Percentiles rank a stretch among this genome's conserved stretches.
Evolutionary conservation across 2,797 vertebrate genomes (phyloP).

Genomic region (Enteromius treurensis): DNA sequence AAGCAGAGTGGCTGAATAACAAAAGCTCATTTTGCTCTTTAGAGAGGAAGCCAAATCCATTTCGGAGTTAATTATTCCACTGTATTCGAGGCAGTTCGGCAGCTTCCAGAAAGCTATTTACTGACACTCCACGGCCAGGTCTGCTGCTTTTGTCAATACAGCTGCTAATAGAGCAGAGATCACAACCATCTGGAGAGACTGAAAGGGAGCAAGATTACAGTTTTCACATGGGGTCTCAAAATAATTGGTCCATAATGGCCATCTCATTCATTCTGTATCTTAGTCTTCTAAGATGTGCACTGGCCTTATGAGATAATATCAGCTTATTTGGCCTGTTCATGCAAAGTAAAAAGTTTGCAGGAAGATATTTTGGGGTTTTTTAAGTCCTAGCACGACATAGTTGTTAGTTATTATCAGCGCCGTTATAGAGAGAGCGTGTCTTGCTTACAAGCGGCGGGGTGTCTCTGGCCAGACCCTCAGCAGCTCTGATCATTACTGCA

Average conservation of each 20-base stretch:
- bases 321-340: not conserved
- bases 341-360: not conserved
- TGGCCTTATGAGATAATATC: not conserved
- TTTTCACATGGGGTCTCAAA: conserved; percentile 22
- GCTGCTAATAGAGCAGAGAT: conserved; percentile 46
- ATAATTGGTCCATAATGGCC: conserved; percentile 23
- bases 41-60: conserved; percentile 37
- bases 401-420: conserved; percentile 12
- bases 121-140: conserved; percentile 47
- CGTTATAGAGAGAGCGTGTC: conserved; percentile 23
- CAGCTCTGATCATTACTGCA: conserved; percentile 68
- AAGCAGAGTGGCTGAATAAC: conserved; percentile 34
- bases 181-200: conserved; percentile 35
- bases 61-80: conserved; percentile 48
- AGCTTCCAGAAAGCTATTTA: conserved; percentile 48
- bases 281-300: not conserved
- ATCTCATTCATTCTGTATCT: conserved; percentile 21
- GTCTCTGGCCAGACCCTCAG: conserved; percentile 46
- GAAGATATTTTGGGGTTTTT: conserved; percentile 3
- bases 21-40: conserved; percentile 37
- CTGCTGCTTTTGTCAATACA: conserved; percentile 37
- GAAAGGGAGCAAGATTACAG: conserved; percentile 16
- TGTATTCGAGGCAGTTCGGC: conserved; percentile 42
- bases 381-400: not conserved
- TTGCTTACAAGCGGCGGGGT: conserved; percentile 24